phyloP scores from a whole-genome alignment of 1,140 invertebrate species.

The Drosophila santomea region DNA sequence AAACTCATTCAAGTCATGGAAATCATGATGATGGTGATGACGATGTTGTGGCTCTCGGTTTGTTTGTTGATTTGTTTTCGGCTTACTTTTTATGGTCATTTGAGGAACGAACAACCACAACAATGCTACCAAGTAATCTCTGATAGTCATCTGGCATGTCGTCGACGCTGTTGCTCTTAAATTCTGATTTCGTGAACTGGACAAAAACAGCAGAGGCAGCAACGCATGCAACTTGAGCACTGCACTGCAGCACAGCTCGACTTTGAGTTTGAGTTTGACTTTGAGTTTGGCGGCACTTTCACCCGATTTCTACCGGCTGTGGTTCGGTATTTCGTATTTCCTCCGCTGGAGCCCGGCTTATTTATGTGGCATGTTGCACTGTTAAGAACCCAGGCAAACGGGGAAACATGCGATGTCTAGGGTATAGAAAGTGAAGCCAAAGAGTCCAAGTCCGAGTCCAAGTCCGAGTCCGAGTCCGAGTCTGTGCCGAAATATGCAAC shows the following conservation, averaged over 20 bases:
- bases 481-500: conserved; percentile 74
- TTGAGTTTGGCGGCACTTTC: conserved; percentile 76
- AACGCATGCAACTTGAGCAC: conserved; percentile 62
- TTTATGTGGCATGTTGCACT: conserved; percentile 80
- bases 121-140: conserved; percentile 70
- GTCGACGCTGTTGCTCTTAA: conserved; percentile 63
- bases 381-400: conserved; percentile 54
- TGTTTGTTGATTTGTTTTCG: conserved; percentile 61
- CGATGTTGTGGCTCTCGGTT: conserved; percentile 48
- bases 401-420: conserved; percentile 58
- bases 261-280: conserved; percentile 43
- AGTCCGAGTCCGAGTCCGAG: conserved; percentile 17
- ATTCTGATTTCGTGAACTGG: conserved; percentile 78
- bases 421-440: conserved; percentile 39
- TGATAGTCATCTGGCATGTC: conserved; percentile 75
- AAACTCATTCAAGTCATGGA: conserved; percentile 76
- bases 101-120: conserved; percentile 42
- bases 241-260: conserved; percentile 37
- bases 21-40: conserved; percentile 49
- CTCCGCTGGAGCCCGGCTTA: conserved; percentile 56
- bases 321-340: conserved; percentile 72
- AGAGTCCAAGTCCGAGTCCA: conserved; percentile 18
- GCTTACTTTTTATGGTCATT: conserved; percentile 72
- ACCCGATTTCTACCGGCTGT: conserved; percentile 76
- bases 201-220: conserved; percentile 31